phyloP scores from a whole-genome alignment of 2,888 invertebrate genomes.

The Conus canariensis region DNA sequence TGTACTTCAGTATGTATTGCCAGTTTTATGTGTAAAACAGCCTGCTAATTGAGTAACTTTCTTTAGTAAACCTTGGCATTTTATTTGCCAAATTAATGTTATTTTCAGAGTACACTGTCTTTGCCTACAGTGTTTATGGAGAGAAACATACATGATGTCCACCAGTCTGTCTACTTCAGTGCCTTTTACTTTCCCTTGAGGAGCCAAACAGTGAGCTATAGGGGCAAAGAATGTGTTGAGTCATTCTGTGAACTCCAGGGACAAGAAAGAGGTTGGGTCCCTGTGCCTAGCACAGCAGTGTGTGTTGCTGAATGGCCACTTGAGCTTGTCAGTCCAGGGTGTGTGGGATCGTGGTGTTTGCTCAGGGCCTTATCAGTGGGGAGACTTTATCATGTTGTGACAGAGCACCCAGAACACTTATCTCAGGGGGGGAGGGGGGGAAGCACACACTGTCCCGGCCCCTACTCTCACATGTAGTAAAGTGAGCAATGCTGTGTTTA shows the following conservation, averaged over 20 bases:
- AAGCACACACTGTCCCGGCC: background rate
- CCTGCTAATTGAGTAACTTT: too few species aligned
- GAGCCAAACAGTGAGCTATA: too few species aligned
- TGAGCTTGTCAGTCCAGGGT: background rate
- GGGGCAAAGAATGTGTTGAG: too few species aligned
- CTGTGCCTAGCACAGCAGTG: background rate
- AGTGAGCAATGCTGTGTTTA: background rate
- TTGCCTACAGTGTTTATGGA: too few species aligned
- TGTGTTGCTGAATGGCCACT: background rate
- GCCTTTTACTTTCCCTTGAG: too few species aligned
- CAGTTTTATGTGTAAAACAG: too few species aligned
- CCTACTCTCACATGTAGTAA: background rate
- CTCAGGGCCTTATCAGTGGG: conserved; percentile 29
- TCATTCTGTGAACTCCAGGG: background rate
- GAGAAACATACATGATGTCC: too few species aligned
- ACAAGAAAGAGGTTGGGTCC: background rate
- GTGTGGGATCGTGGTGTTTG: conserved; percentile 31
- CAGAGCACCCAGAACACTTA: conserved; percentile 35
- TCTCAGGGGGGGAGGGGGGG: background rate
- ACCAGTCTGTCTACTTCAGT: too few species aligned
- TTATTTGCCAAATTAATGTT: too few species aligned
- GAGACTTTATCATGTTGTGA: conserved; percentile 37
- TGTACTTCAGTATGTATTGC: too few species aligned
- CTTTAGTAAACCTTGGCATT: too few species aligned
- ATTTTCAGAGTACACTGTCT: too few species aligned